Conservation (phyloP, 1,140 invertebrate genomes). For the Temnothorax curvispinosus region DNA sequence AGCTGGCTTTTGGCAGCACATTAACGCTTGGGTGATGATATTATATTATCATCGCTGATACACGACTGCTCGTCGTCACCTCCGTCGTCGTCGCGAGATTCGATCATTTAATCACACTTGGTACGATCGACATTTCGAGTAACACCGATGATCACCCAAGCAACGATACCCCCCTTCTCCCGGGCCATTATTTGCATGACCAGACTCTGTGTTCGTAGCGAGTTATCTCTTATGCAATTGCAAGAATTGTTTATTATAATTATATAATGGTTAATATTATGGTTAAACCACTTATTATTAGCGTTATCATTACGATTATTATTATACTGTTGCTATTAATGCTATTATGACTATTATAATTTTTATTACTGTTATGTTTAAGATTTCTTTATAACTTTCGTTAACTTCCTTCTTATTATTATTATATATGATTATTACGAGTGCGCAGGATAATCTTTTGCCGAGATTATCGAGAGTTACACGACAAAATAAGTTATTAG, state of each 20-base stretch:
- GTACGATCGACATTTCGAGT: background rate
- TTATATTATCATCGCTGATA: constrained; percentile 47
- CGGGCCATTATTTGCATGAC: constrained; percentile 86
- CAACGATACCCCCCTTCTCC: constrained; percentile 82
- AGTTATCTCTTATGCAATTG: constrained; percentile 84
- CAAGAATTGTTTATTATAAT: constrained; percentile 79
- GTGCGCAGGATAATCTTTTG: constrained; percentile 14
- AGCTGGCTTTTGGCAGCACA: constrained; percentile 81
- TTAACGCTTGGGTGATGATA: constrained; percentile 84
- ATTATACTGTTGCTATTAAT: constrained; percentile 68
- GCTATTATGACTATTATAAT: constrained; percentile 56
- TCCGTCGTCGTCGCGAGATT: constrained; percentile 32
- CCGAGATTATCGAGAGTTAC: constrained; percentile 31
- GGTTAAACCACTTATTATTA: constrained; percentile 77
- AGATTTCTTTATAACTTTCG: background rate
- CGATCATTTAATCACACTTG: constrained; percentile 16
- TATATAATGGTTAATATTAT: constrained; percentile 51
- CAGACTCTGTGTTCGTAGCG: constrained; percentile 85
- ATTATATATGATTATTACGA: constrained; percentile 49
- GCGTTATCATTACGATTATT: constrained; percentile 61
- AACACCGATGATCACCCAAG: constrained; percentile 82
- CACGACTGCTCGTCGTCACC: constrained; percentile 36
- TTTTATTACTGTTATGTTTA: constrained; percentile 37
- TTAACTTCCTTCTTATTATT: constrained; percentile 27
- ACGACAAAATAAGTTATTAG: background rate